phyloP scores from a whole-genome alignment of 2,797 vertebrate genomes.

The Spondyliosoma cantharus region DNA sequence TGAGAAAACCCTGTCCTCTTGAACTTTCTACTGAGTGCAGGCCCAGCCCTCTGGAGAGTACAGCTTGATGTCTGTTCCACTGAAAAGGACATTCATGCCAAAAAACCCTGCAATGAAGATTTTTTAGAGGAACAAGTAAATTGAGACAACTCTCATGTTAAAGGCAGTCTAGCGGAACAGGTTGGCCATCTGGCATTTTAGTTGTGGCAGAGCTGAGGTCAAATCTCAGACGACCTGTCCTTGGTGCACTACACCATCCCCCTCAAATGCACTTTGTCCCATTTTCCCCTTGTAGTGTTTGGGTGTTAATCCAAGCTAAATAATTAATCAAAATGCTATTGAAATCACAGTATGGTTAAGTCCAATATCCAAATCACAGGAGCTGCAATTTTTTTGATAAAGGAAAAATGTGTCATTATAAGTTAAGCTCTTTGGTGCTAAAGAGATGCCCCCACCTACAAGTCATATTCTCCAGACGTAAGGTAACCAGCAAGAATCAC shows the following conservation, averaged over 20 bases:
- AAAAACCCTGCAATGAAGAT: conserved; percentile 23
- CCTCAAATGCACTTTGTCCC: conserved; percentile 43
- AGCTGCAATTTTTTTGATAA: too few relatives aligned
- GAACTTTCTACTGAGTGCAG: conserved; percentile 57
- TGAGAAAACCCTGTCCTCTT: conserved; percentile 74
- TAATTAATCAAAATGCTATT: too few relatives aligned
- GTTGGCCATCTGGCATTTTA: conserved; percentile 65
- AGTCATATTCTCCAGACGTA: too few relatives aligned
- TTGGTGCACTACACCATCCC: conserved; percentile 31
- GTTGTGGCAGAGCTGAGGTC: conserved; percentile 60
- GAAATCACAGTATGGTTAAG: too few relatives aligned
- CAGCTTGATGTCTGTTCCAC: conserved; percentile 54
- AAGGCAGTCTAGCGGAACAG: conserved; percentile 49
- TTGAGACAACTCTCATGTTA: conserved; percentile 30
- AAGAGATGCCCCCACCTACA: too few relatives aligned
- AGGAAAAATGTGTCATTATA: too few relatives aligned
- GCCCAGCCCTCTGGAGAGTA: conserved; percentile 47
- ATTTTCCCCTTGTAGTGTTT: conserved; percentile 29
- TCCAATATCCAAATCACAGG: too few relatives aligned
- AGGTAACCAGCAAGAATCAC: too few relatives aligned
- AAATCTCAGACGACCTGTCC: conserved; percentile 57
- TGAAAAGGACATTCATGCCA: conserved; percentile 48
- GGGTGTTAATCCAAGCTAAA: conserved; percentile 18
- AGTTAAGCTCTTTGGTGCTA: too few relatives aligned
- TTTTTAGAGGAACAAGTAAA: conserved; percentile 27